phyloP scores from a whole-genome alignment of 2,113 vertebrate genomes.

The Oncorhynchus masou region DNA sequence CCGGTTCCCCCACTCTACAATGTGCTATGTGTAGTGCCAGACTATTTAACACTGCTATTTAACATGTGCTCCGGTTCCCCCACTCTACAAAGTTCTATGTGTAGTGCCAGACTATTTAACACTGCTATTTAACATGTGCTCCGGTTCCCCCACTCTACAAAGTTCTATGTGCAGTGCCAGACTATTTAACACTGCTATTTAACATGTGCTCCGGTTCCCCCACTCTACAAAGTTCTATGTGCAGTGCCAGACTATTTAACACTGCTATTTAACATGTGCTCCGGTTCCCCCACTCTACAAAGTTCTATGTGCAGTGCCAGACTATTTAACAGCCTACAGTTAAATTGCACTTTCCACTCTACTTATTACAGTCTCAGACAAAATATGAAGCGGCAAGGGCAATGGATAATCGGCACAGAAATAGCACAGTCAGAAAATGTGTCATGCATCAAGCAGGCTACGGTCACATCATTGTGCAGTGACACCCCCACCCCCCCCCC shows the following conservation, averaged over 20 bases:
- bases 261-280: no score
- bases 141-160: no score
- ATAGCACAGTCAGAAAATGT: constrained; percentile 37
- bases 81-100: no score
- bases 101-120: no score
- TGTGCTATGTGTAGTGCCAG: constrained; percentile 34
- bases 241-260: no score
- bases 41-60: constrained; percentile 24
- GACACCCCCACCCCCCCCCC: neutral
- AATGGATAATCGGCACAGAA: constrained; percentile 49
- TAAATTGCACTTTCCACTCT: constrained; percentile 63
- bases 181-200: no score
- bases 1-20: neutral
- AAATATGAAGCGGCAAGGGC: constrained; percentile 50
- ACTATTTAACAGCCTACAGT: constrained; percentile 37
- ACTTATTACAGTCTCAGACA: constrained; percentile 53
- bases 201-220: no score
- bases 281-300: neutral
- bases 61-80: no score
- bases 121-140: no score
- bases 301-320: constrained; percentile 35
- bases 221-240: no score
- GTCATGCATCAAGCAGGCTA: constrained; percentile 29
- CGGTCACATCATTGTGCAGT: constrained; percentile 23
- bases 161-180: no score